Conservation (phyloP, 1,140 invertebrate species). For the Caenorhabditis briggsae region DNA sequence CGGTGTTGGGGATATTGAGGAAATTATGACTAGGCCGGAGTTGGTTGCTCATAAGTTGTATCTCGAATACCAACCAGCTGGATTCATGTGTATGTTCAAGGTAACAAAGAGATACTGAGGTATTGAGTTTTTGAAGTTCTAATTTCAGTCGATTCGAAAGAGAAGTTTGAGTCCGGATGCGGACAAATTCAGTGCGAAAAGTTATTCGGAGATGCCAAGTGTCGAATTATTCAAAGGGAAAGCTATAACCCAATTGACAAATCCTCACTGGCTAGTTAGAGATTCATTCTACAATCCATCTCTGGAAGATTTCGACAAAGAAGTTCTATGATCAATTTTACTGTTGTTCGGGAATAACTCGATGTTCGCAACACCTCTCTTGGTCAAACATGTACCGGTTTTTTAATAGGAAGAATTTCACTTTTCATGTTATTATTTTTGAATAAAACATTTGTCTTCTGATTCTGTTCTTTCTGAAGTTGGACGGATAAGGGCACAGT, state of each 20-base stretch:
- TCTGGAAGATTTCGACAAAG: constrained; percentile 35
- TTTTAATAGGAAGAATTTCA: no score
- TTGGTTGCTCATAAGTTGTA: constrained; percentile 74
- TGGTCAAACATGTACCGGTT: no score
- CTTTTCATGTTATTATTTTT: neutral
- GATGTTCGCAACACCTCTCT: no score
- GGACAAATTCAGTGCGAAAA: constrained; percentile 49
- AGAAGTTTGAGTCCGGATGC: constrained; percentile 39
- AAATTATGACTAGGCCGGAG: constrained; percentile 69
- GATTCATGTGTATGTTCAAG: constrained; percentile 70
- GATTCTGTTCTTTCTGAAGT: no score
- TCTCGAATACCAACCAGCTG: constrained; percentile 71
- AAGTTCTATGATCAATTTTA: neutral
- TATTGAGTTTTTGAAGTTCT: neutral
- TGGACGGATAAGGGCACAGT: no score
- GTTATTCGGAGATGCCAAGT: constrained; percentile 60
- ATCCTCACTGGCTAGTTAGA: constrained; percentile 54
- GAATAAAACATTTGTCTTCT: no score
- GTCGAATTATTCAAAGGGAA: constrained; percentile 58
- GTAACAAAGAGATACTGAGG: neutral
- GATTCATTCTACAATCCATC: constrained; percentile 50
- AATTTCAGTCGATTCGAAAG: constrained; percentile 52
- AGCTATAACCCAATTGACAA: constrained; percentile 43
- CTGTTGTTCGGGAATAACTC: neutral
- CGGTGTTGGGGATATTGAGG: constrained; percentile 70